Conservation (phyloP, 2,113 vertebrate species). For the Ochotona curzoniae region DNA sequence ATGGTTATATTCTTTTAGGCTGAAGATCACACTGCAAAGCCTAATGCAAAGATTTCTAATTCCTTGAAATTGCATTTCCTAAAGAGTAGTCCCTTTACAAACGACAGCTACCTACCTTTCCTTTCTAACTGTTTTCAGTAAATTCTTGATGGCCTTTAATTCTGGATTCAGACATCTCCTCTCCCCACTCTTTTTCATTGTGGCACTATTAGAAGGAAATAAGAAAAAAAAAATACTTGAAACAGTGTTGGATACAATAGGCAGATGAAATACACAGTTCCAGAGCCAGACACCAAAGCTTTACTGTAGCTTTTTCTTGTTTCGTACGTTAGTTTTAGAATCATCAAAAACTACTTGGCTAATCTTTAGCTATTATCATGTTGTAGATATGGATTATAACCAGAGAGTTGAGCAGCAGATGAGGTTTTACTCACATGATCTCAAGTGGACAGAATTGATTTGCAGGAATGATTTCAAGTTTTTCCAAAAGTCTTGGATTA, state of each 20-base stretch:
- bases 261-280: not conserved
- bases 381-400: conserved; percentile 1
- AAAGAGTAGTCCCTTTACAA: conserved; percentile 12
- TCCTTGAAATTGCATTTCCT: conserved; percentile 4
- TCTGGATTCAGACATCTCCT: conserved; percentile 75
- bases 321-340: not conserved
- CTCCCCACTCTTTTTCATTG: conserved; percentile 62
- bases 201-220: conserved; percentile 62
- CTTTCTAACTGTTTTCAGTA: conserved; percentile 65
- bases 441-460: conserved; percentile 71
- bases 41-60: not conserved
- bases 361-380: not conserved
- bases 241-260: not conserved
- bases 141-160: conserved; percentile 45
- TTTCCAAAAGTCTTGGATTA: conserved; percentile 45
- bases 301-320: not conserved
- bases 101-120: conserved; percentile 57
- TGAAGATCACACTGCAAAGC: not conserved
- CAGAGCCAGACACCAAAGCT: not conserved
- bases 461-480: conserved; percentile 78
- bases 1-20: not conserved
- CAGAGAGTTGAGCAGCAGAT: not conserved
- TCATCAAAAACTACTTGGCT: not conserved
- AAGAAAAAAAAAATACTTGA: conserved; percentile 20
- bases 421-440: conserved; percentile 79